A percentile compares a stretch with the other conserved stretches of the same genome.
Evolutionary conservation across 2,797 vertebrate genomes (phyloP).

Genomic region (Pterois miles): DNA sequence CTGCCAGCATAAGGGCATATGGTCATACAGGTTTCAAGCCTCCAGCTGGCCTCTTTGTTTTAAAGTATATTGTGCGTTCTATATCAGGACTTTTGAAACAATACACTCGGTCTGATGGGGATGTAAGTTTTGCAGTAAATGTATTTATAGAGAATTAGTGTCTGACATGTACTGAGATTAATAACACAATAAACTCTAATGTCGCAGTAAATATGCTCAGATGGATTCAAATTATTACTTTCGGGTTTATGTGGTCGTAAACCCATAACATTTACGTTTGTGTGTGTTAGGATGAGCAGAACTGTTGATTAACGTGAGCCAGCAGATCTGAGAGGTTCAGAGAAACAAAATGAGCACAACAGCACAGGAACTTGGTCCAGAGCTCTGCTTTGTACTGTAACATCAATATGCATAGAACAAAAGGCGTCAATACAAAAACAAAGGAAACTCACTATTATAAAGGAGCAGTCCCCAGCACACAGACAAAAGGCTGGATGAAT

Average conservation of each 20-base stretch:
- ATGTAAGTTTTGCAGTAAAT: not conserved
- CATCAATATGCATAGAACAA: not conserved
- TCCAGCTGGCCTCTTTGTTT: not conserved
- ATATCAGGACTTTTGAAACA: not conserved
- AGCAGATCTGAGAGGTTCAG: not conserved
- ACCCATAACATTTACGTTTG: not conserved
- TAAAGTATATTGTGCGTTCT: not conserved
- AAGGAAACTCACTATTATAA: not conserved
- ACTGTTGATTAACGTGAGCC: not conserved
- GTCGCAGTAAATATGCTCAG: not conserved
- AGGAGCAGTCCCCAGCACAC: not conserved
- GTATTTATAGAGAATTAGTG: not conserved
- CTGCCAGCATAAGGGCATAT: not conserved
- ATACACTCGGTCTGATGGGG: not conserved
- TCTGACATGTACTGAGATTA: not conserved
- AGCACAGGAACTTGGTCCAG: not conserved
- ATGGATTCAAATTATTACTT: not conserved
- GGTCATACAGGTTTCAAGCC: not conserved
- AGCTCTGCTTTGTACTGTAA: not conserved
- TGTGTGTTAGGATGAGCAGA: not conserved
- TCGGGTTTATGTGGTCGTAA: not conserved
- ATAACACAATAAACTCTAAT: not conserved
- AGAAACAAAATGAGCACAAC: not conserved
- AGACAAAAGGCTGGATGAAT: not conserved
- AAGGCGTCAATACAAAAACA: not conserved